Base-by-base conservation (phyloP, 2,888 invertebrate genomes). In the Drosophila pseudotalamancana region DNA sequence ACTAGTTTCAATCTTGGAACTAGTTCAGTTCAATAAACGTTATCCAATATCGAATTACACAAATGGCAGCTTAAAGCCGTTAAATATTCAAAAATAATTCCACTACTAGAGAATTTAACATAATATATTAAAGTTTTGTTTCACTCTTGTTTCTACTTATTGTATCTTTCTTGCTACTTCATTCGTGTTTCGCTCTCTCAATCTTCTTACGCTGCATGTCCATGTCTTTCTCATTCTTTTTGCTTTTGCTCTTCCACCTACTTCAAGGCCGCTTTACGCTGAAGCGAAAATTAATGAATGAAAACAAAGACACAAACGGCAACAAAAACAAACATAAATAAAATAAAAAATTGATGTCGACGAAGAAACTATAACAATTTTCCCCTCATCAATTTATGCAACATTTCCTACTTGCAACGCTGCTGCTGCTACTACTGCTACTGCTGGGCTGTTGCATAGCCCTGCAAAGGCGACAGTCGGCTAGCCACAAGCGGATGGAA, bases 371-470 rank as follows among this genome's bases (percentile, higher is more conserved):
- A 67, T 80, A 74, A 70, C 81, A 74, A 77, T 87, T 75, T 84
- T 84, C 74, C 85, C 71, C 77, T 81, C 64, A 82, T 87, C 71
- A 87, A 87, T 82, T n/a, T 87, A 82, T 82, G 81, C 81, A 82
- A 82, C 81, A 77, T 81, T 87, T 82, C 81, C 85, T 84, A 68
- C 64, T 84, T 77, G 55, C 80, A 56, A 62, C 63, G 31, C 25
- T 45, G 49, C 14, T 46, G 40, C 2, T 59, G 59, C 11, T 56
- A 54, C n/a, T 54, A 39, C 6, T 62, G 55, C 32, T 40, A 31
- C 3, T 31, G 21, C 19, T 32, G 29, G 31, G 12, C 37, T 59
- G 23, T 31, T 42, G 56, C 56, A 40, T 34, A 55, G 56, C 68
- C 68, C 73, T 67, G 60, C 61, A 63, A 61, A 31, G 32, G 29